phyloP scores from a whole-genome alignment of 2,113 vertebrate genomes.

The Lagopus muta region DNA sequence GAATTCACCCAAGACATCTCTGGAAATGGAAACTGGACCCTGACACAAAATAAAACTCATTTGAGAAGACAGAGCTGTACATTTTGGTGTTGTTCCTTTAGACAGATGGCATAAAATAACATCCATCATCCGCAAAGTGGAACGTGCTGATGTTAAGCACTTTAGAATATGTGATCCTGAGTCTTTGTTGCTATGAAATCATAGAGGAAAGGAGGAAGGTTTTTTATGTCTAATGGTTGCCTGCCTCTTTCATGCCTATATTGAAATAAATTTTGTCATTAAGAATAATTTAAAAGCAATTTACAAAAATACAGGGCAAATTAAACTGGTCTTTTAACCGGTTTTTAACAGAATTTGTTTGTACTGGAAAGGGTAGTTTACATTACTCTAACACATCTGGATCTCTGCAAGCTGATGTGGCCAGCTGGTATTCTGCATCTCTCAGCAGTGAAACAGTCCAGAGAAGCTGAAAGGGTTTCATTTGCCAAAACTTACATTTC shows the following conservation, averaged over 20 bases:
- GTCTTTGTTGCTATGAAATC: not conserved
- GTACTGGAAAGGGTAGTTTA: not conserved
- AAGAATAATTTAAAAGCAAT: not conserved
- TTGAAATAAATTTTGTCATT: not conserved
- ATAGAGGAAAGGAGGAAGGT: not conserved
- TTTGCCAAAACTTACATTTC: not conserved
- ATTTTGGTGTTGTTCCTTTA: not conserved
- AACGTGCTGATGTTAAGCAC: rapidly evolving
- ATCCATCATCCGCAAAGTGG: not conserved
- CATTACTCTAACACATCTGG: not conserved
- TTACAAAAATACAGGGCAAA: not conserved
- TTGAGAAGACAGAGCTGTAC: not conserved
- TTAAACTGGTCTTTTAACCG: not conserved
- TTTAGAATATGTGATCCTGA: not conserved
- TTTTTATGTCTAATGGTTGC: not conserved
- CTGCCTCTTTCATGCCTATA: not conserved
- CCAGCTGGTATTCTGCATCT: not conserved
- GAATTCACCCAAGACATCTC: not conserved
- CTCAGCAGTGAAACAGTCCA: not conserved
- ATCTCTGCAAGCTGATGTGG: not conserved
- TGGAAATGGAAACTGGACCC: not conserved
- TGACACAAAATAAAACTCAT: not conserved
- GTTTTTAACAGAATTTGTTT: not conserved
- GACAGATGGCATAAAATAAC: not conserved
- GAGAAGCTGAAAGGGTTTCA: not conserved